Evolutionary conservation across 1,140 invertebrate species (phyloP), one percentile per base, ranked within the genome.

Genomic region (Sitophilus oryzae): DNA sequence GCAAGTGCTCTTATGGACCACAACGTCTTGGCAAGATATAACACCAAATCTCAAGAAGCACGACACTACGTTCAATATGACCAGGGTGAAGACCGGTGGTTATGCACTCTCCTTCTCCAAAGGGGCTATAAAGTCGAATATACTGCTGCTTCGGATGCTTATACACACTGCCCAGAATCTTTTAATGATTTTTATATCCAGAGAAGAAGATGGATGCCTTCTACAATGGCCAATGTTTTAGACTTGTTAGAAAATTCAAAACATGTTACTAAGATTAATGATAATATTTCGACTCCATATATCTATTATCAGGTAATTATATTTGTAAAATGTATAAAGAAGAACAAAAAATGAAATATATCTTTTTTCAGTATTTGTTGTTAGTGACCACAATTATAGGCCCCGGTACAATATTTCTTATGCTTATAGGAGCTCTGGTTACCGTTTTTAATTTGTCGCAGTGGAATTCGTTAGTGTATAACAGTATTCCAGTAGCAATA

Each of bases 51-150:
- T 1, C 80, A 79, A 21, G 84, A 91, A 68, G 84, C 92, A 1
- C 77, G 84, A 52, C 90, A 95, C 72, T 93, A 91, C 65, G 88
- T 95, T 0, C 91, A 93, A 63, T 94, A 93, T 67, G 92, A 95
- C 82, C 91, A 95, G 76, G 91, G 83, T 8, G 88, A 90, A 70
- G 88, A 91, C 72, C 77, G 88, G 49, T 93, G 90, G 90, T 73
- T 93, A 1, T 92, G 90, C 65, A 93, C 90, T 0, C 73, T 93
- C 10, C 71, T 93, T 9, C 72, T 93, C 2, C 89, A 93, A 71
- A 78, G 88, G 73, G 91, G 91, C 4, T 93, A 91, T 58, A 79
- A 89, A 38, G 90, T 82, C 1, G 91, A 94, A 73, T 95, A 95
- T 71, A 90, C 86, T 49, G 92, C 93, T 34, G 92, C 92, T 18